phyloP scores from a whole-genome alignment of 2,888 invertebrate species.

The Callimorpha dominula region DNA sequence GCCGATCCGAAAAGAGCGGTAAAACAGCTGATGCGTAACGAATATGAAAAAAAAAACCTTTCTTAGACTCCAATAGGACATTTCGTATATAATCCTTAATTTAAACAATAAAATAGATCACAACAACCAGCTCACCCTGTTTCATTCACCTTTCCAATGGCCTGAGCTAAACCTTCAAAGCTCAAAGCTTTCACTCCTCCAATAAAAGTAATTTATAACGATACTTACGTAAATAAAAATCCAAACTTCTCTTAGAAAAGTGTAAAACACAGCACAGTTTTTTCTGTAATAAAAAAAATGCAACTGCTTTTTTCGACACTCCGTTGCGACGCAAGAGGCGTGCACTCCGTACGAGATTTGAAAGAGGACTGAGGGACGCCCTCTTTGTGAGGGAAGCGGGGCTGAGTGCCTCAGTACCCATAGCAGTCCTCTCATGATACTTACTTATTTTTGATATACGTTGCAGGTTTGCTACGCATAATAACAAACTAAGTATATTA shows the following conservation, averaged over 20 bases:
- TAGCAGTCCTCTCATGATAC: constrained; percentile 46
- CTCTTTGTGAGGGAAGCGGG: constrained; percentile 75
- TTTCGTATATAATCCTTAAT: neutral
- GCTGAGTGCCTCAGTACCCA: constrained; percentile 64
- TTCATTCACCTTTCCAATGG: constrained; percentile 68
- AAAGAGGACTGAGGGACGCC: constrained; percentile 77
- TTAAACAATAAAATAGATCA: neutral
- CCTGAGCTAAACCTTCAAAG: constrained; percentile 54
- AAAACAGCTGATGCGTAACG: constrained; percentile 24
- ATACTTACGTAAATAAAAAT: constrained; percentile 78
- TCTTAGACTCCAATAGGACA: neutral
- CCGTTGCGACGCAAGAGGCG: constrained; percentile 59
- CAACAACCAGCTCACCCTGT: constrained; percentile 52
- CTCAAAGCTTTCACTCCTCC: constrained; percentile 64
- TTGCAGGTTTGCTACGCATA: constrained; percentile 49
- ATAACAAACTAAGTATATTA: neutral
- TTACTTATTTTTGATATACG: constrained; percentile 70
- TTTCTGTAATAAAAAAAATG: constrained; percentile 68
- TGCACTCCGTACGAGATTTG: constrained; percentile 59
- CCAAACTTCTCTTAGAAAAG: constrained; percentile 67
- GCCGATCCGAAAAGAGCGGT: constrained; percentile 22
- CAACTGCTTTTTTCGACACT: constrained; percentile 68
- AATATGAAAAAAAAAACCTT: neutral
- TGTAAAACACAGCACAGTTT: constrained; percentile 77
- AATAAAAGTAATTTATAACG: constrained; percentile 42